phyloP scores from a whole-genome alignment of 2,113 vertebrate species.

The Syngnathus typhle region DNA sequence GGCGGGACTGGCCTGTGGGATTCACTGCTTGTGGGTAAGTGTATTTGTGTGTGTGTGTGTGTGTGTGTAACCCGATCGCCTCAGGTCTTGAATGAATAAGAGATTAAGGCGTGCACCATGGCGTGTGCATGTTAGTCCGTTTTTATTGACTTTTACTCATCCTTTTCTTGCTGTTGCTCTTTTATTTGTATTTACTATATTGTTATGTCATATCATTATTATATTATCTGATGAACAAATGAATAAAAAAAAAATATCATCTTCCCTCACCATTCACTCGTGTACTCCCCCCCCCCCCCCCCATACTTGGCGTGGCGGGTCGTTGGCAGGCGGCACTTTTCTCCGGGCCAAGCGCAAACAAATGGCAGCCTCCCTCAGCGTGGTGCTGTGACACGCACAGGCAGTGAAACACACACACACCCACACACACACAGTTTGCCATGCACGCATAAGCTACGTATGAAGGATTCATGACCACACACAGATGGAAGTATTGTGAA shows the following conservation, averaged over 20 bases:
- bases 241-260: neutral
- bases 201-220: too few species aligned
- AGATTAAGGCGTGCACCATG: neutral
- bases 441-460: constrained; percentile 9
- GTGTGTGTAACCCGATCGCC: neutral
- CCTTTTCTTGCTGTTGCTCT: neutral
- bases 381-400: constrained; percentile 39
- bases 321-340: constrained; percentile 45
- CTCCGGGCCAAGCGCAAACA: constrained; percentile 52
- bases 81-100: neutral
- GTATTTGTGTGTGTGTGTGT: neutral
- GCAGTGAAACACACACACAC: neutral
- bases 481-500: constrained; percentile 18
- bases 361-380: constrained; percentile 49
- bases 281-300: constrained; percentile 6
- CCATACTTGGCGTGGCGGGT: constrained; percentile 20
- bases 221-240: neutral
- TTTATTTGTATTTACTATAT: neutral
- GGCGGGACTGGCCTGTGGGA: constrained; percentile 43
- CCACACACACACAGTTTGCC: neutral
- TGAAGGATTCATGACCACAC: constrained; percentile 35
- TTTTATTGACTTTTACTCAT: neutral
- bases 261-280: constrained; percentile 16
- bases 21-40: constrained; percentile 32
- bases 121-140: neutral